These are phyloP conservation scores for Abramis brama DNA, from an alignment of 2,113 vertebrate species.

Conservation along the genomic window DNA sequence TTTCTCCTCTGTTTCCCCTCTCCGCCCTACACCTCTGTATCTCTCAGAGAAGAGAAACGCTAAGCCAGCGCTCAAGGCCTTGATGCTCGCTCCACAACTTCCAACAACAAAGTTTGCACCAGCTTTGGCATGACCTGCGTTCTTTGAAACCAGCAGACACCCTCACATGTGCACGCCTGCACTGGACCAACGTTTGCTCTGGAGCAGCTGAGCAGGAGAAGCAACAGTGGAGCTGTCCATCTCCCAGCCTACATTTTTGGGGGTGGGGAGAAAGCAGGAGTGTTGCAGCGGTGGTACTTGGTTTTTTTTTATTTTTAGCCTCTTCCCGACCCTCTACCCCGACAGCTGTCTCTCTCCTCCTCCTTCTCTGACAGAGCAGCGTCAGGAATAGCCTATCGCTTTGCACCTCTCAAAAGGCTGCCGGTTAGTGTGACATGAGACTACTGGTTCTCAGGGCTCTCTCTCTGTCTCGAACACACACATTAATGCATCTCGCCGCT, in stretches of 20 bases:
- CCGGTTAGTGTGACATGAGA: constrained; percentile 49
- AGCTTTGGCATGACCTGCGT: background rate
- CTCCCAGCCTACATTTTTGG: constrained; percentile 59
- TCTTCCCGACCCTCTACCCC: constrained; percentile 66
- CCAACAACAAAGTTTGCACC: constrained; percentile 12
- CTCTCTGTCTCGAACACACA: constrained; percentile 22
- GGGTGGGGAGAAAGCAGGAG: constrained; percentile 52
- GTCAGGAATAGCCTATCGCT: constrained; percentile 69
- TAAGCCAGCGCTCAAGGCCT: background rate
- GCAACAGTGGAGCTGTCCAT: constrained; percentile 55
- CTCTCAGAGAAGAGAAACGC: constrained; percentile 25
- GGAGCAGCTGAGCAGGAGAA: constrained; percentile 62
- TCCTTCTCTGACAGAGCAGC: constrained; percentile 60
- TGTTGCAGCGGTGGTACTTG: constrained; percentile 48
- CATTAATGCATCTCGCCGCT: background rate
- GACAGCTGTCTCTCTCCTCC: constrained; percentile 81
- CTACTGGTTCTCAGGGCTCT: constrained; percentile 10
- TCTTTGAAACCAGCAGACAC: background rate
- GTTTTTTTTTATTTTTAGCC: constrained; percentile 80
- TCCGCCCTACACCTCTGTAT: constrained; percentile 40
- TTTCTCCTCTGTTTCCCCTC: constrained; percentile 43
- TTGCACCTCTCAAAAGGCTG: constrained; percentile 45
- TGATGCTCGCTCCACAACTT: constrained; percentile 11
- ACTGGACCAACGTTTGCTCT: constrained; percentile 22
- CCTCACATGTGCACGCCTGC: background rate